phyloP scores from a whole-genome alignment of 2,797 vertebrate species.

The Anableps anableps region DNA sequence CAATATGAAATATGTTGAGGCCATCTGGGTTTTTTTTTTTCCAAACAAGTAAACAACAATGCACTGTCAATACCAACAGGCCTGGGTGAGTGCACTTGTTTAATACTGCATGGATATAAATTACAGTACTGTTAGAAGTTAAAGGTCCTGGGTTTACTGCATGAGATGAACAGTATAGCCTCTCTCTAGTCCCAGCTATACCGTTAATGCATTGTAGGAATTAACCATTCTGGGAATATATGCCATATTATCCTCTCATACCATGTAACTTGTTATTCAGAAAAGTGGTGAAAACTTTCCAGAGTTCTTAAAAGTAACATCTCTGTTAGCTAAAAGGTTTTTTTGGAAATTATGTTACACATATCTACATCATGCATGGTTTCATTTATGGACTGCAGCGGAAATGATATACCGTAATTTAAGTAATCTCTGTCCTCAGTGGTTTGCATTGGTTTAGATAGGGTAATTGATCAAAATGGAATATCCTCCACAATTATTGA shows the following conservation, averaged over 20 bases:
- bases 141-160: constrained; percentile 50
- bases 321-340: not conserved
- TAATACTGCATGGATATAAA: constrained; percentile 63
- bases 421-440: not conserved
- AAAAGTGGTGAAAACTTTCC: not conserved
- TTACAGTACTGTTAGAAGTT: constrained; percentile 49
- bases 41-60: constrained; percentile 76
- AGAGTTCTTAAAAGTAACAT: not conserved
- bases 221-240: constrained; percentile 13
- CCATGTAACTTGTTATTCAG: not conserved
- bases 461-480: no score
- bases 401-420: not conserved
- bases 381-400: not conserved
- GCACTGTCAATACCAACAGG: constrained; percentile 71
- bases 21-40: constrained; percentile 77
- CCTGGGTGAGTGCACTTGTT: constrained; percentile 52
- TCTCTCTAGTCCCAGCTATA: not conserved
- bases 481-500: no score
- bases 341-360: not conserved
- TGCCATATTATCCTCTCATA: constrained; percentile 33
- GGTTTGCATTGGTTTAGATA: not conserved
- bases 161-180: constrained; percentile 25
- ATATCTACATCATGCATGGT: not conserved
- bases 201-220: not conserved
- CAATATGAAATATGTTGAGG: constrained; percentile 76